These are phyloP conservation scores for Odocoileus hemionus DNA, from an alignment of 2,113 vertebrate genomes.

Conservation along the genomic window DNA sequence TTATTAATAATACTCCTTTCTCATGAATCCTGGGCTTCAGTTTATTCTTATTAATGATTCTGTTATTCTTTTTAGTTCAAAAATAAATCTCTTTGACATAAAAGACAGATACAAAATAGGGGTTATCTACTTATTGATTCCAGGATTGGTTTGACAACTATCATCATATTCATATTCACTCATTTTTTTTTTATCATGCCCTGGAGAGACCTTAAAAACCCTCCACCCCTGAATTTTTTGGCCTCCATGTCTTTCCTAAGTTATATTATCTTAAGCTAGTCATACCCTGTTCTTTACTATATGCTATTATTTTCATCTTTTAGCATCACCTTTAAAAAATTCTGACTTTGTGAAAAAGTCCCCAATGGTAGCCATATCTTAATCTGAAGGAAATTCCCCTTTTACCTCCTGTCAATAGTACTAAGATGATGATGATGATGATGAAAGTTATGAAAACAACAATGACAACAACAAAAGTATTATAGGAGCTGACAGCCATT, in stretches of 20 bases:
- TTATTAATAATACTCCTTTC: background rate
- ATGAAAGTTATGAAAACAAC: background rate
- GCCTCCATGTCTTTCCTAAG: background rate
- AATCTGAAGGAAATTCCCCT: background rate
- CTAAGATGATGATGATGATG: slow-evolving; percentile 22
- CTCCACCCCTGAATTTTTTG: background rate
- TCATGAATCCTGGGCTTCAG: background rate
- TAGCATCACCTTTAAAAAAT: background rate
- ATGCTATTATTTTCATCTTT: slow-evolving; percentile 20
- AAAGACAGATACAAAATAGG: slow-evolving; percentile 8
- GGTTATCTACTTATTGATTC: background rate
- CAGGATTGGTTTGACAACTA: background rate
- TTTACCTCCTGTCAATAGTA: background rate
- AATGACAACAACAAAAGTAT: background rate
- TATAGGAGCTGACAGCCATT: background rate
- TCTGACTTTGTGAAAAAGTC: background rate
- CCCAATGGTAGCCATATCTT: background rate
- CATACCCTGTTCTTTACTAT: background rate
- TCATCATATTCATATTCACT: background rate
- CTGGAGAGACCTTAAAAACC: background rate
- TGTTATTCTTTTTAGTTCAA: background rate
- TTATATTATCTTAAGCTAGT: background rate
- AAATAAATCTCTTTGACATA: slow-evolving; percentile 18
- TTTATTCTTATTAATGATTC: slow-evolving; percentile 9
- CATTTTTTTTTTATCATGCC: background rate